Evolutionary conservation across 2,797 vertebrate species (phyloP).

Genomic region (Miichthys miiuy): DNA sequence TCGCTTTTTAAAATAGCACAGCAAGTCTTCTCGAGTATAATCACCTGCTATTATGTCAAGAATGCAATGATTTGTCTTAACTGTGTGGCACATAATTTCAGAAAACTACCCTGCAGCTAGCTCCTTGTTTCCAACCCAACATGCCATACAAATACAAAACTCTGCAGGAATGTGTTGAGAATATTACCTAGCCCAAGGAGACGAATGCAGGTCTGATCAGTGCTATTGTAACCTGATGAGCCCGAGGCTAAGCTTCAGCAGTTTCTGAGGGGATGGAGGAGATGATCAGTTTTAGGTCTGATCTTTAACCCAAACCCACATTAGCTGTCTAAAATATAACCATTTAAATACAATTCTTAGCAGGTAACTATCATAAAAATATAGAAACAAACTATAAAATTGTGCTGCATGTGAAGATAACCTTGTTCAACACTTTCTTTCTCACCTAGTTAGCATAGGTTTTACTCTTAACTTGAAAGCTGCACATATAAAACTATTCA

Average conservation of each 20-base stretch:
- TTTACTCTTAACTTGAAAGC: slow-evolving; percentile 5
- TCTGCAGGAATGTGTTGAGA: slow-evolving; percentile 72
- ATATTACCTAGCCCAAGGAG: slow-evolving; percentile 61
- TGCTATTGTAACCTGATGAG: slow-evolving; percentile 82
- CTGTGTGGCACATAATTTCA: slow-evolving; percentile 61
- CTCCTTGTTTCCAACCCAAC: slow-evolving; percentile 62
- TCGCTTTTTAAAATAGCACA: slow-evolving; percentile 16
- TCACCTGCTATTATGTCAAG: slow-evolving; percentile 70
- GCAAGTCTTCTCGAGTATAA: slow-evolving; percentile 59
- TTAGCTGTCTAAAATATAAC: not conserved
- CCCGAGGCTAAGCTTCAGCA: slow-evolving; percentile 67
- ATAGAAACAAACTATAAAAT: slow-evolving; percentile 9
- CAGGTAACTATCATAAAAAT: slow-evolving; percentile 10
- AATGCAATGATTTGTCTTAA: slow-evolving; percentile 70
- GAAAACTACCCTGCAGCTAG: slow-evolving; percentile 69
- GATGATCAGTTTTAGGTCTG: slow-evolving; percentile 64
- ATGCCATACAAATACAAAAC: slow-evolving; percentile 60
- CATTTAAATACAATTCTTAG: not conserved
- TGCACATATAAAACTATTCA: slow-evolving; percentile 9
- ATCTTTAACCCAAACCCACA: slow-evolving; percentile 45
- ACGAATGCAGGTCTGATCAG: slow-evolving; percentile 63
- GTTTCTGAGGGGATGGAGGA: slow-evolving; percentile 76
- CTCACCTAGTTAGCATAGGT: not conserved
- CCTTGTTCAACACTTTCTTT: not conserved
- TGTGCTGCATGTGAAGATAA: slow-evolving; percentile 4